phyloP scores from a whole-genome alignment of 2,113 vertebrate genomes.

The Cochlearius cochlearius region DNA sequence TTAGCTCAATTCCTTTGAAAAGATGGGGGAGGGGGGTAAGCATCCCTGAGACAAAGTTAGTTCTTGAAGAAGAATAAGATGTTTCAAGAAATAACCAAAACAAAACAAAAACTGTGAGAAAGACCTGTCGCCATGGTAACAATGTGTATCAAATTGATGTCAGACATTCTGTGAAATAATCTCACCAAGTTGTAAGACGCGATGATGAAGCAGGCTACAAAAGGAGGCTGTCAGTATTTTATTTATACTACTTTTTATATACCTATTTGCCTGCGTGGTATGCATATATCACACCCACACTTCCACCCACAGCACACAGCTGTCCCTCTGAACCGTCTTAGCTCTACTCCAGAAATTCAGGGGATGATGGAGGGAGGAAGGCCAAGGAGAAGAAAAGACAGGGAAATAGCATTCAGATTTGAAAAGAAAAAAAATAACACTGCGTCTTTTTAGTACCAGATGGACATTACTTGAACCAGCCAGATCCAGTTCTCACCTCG shows the following conservation, averaged over 20 bases:
- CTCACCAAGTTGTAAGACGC: not conserved
- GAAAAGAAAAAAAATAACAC: not conserved
- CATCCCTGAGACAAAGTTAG: not conserved
- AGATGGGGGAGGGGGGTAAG: not conserved
- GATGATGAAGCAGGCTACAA: not conserved
- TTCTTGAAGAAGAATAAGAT: not conserved
- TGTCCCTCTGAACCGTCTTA: not conserved
- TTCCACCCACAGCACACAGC: not conserved
- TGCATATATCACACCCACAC: not conserved
- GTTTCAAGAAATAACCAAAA: slow-evolving; percentile 5
- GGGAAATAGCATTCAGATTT: not conserved
- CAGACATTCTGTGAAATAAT: slow-evolving; percentile 5
- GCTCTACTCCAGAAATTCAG: not conserved
- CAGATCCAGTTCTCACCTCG: not conserved
- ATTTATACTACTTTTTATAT: not conserved
- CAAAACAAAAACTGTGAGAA: slow-evolving; percentile 9
- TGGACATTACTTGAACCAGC: rapidly evolving
- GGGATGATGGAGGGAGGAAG: not conserved
- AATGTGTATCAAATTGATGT: not conserved
- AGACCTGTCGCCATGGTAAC: not conserved
- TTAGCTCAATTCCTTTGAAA: not conserved
- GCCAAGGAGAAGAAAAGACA: not conserved
- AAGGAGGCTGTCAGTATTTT: not conserved
- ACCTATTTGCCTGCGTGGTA: not conserved
- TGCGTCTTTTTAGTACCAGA: not conserved